Percentiles rank a stretch among this genome's conserved stretches.
phyloP scores from a whole-genome alignment of 1,140 invertebrate species.

The Meloidogyne exigua region DNA sequence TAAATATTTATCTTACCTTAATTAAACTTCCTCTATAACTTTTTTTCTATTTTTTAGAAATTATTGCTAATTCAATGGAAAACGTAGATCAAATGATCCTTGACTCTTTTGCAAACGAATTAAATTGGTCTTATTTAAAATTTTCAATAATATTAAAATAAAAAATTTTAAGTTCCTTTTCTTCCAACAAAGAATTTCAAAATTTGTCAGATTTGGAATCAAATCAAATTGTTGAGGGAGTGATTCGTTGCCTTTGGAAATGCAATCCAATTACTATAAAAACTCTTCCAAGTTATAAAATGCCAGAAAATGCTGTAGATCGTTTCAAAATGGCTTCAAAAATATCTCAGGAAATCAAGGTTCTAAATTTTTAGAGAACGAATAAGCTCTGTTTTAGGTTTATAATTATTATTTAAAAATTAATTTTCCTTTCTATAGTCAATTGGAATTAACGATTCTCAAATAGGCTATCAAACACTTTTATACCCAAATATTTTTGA shows the following conservation, averaged over 20 bases:
- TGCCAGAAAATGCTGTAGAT: conserved; percentile 29
- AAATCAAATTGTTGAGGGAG: conserved; percentile 31
- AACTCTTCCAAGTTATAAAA: conserved; percentile 26
- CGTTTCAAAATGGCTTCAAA: conserved; percentile 33
- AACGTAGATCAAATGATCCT: conserved; percentile 41
- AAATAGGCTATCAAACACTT: conserved; percentile 38
- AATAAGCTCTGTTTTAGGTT: background rate
- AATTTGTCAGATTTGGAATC: conserved; percentile 7
- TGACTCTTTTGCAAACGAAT: conserved; percentile 24
- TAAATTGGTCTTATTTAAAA: conserved; percentile 29
- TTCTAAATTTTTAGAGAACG: background rate
- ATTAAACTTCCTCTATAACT: no score
- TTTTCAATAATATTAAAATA: background rate
- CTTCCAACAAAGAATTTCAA: conserved; percentile 6
- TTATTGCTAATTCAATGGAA: no score
- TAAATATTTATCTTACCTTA: no score
- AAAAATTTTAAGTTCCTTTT: conserved; percentile 29
- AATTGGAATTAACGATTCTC: conserved; percentile 29
- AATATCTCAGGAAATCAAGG: conserved; percentile 29
- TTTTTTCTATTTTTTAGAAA: no score
- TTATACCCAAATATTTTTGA: conserved; percentile 39
- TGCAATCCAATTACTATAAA: conserved; percentile 25
- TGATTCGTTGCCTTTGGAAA: conserved; percentile 32
- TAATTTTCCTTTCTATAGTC: conserved; percentile 26
- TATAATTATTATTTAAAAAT: conserved; percentile 9